Evolutionary conservation across 2,797 vertebrate genomes (phyloP).

Genomic region (Mormyrus proboscirostris): DNA sequence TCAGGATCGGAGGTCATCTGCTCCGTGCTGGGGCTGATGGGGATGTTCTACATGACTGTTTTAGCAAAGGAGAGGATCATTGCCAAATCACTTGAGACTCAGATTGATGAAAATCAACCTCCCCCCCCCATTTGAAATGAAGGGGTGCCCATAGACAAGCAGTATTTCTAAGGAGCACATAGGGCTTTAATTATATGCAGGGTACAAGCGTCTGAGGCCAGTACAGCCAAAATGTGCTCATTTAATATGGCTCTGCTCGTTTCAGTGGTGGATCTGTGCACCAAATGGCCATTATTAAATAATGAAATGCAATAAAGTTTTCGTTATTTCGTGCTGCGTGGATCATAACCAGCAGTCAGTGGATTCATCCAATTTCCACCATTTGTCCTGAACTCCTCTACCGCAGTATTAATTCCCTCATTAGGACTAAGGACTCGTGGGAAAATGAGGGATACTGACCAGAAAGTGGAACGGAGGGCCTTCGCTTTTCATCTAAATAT

Average conservation of each 20-base stretch:
- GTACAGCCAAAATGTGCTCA: not conserved
- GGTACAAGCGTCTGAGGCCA: not conserved
- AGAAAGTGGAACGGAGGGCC: not conserved
- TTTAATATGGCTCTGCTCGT: not conserved
- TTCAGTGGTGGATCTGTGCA: not conserved
- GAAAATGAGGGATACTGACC: not conserved
- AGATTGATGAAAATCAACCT: not conserved
- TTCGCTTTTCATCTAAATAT: not conserved
- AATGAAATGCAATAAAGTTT: not conserved
- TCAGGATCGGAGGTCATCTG: not conserved
- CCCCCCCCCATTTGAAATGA: not conserved
- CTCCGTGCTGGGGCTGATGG: not conserved
- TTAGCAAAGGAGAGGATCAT: slow-evolving; percentile 2
- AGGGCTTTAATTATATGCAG: slow-evolving; percentile 1
- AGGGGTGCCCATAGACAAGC: not conserved
- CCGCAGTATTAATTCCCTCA: not conserved
- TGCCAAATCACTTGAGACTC: not conserved
- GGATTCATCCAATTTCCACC: not conserved
- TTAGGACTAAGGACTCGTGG: not conserved
- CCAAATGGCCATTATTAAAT: not conserved
- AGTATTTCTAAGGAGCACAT: not conserved
- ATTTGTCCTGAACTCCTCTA: not conserved
- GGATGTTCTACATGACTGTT: not conserved
- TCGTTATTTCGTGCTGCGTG: not conserved
- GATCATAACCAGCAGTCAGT: not conserved